Percentiles rank a stretch among this genome's conserved stretches.
Conservation (phyloP, 2,888 invertebrate species). For the Escarpia spicata region DNA sequence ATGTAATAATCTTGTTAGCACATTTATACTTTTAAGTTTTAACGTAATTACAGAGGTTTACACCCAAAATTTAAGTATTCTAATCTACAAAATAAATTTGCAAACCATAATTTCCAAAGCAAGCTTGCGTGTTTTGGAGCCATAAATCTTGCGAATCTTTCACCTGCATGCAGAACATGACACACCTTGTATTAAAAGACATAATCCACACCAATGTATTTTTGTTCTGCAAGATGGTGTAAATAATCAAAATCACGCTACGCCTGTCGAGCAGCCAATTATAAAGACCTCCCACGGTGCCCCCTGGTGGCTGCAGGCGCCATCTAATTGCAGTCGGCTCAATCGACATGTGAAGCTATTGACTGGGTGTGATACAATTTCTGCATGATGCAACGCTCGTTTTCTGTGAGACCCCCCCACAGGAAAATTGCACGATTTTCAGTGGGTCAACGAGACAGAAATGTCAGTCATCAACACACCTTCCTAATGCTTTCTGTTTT, state of each 20-base stretch:
- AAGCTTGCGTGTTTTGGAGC: neutral
- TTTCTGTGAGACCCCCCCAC: neutral
- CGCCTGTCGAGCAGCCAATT: constrained; percentile 13
- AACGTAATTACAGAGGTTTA: no score
- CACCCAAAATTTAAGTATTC: neutral
- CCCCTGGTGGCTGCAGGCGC: constrained; percentile 4
- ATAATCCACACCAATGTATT: neutral
- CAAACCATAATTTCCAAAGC: neutral
- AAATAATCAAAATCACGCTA: neutral
- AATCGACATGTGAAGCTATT: neutral
- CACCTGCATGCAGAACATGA: neutral
- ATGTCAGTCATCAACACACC: neutral
- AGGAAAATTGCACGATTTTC: neutral
- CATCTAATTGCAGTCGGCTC: neutral
- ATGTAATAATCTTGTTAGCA: no score
- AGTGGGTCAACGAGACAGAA: neutral
- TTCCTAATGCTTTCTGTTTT: neutral
- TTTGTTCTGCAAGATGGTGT: constrained; percentile 1
- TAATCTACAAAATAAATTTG: neutral
- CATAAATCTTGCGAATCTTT: neutral
- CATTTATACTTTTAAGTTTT: no score
- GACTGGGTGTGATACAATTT: neutral
- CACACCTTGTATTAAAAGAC: neutral
- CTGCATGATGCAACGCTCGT: neutral
- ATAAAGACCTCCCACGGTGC: neutral